Base-by-base conservation (phyloP, 2,888 invertebrate genomes). In the Ceramica pisi region DNA sequence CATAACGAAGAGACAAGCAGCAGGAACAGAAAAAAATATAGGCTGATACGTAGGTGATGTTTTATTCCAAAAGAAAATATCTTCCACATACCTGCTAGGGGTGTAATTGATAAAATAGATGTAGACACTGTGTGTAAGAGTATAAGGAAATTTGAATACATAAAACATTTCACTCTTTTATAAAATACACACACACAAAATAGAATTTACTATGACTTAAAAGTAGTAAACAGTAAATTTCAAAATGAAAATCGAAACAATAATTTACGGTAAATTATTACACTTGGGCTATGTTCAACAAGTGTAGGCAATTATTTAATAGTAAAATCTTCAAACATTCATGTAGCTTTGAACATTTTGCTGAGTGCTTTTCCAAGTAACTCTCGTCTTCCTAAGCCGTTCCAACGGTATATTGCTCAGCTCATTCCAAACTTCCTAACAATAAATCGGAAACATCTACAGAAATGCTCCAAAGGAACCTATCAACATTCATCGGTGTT, bases 401-500 rank as follows among this genome's bases (percentile, higher is more conserved):
- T 77, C 41, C 41, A 71, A 76, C 59, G 60, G 78, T 60, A 64
- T 16, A 60, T 26, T 53, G 64, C 41, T 26, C 41, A 26, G 56
- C 61, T 57, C 12, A 61, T 60, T 62, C 51, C 19, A 60, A 63
- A 67, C n/a, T 41, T 60, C 31, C 44, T 61, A 38, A 72, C 38
- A 57, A 66, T 80, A 61, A 77, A 67, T 70, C 59, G 38, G 26
- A 78, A 53, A 68, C 51, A 69, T 75, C 67, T 59, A 16, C 57
- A 74, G 41, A 56, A 75, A 71, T 74, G 65, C 67, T 78, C 63
- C 61, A 70, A 69, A 79, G 71, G 62, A 78, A 82, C 67, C 72
- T 73, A 81, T 80, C 82, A 76, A 61, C 72, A 84, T 79, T 79
- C 72, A 82, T 75, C 57, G 75, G 72, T 70, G 75, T 80, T 73